Evolutionary conservation across 23 tunicate species (phyloP), one percentile per base, ranked within the genome.

Genomic region (Styela clava): DNA sequence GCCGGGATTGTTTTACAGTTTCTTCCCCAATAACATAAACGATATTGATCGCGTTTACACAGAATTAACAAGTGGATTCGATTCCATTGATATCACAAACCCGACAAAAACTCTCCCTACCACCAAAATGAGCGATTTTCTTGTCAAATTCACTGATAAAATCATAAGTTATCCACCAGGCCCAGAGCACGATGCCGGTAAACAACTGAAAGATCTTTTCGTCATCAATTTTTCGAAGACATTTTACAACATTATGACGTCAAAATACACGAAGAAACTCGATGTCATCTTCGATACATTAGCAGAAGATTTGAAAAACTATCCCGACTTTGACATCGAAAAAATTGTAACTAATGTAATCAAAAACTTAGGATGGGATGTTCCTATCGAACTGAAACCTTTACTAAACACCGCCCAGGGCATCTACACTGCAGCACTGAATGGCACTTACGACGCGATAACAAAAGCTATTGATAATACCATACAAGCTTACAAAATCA

Each of bases 171-270:
- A n/a, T n/a, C n/a, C n/a, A n/a, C n/a, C n/a, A n/a, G n/a, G n/a
- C n/a, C n/a, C n/a, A 71, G 24, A 21, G 35, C 24, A 2, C 16
- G 35, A 21, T 3, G 16, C 35, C 16, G 77, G 3, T 22, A 5
- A 35, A 33, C 5, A 27, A 30, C 35, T 21, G 3, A 30, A 28
- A 3, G 70, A 65, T 24, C 29, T 24, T 65, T 7, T 71, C 5
- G 16, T 71, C 5, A 71, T 71, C 34, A 71, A 71, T 30, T 30
- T 71, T 71, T 71, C 77, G 77, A 71, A 71, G 34, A 71, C 77
- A 16, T 71, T 30, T 32, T 71, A 71, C 77, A 71, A 71, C 7
- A 35, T 32, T 34, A 71, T 71, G 77, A 29, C 35, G 5, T 31
- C 77, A 31, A 29, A 71, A 32, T 71, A 71, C 35, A 35, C 32